These are phyloP conservation scores for Thamnophis sirtalis DNA, from an alignment of 2,113 vertebrate species.

Conservation along the genomic window DNA sequence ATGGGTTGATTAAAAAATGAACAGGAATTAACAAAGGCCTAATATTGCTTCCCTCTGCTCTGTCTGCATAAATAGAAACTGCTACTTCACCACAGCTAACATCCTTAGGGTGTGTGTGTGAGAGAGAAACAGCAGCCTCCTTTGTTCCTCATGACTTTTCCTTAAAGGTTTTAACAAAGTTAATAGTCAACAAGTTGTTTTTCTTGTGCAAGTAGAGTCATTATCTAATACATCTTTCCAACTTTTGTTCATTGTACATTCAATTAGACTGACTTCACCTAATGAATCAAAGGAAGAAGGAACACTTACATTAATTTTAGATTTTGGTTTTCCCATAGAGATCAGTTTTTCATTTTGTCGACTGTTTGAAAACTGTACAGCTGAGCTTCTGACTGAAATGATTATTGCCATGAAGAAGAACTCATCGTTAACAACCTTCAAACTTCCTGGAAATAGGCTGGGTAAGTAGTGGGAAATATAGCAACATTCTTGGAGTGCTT, in stretches of 20 bases:
- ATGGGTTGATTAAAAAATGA: not conserved
- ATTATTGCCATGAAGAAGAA: conserved; percentile 75
- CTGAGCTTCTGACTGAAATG: conserved; percentile 75
- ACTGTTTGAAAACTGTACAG: conserved; percentile 80
- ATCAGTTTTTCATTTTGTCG: conserved; percentile 84
- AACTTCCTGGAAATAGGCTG: conserved; percentile 84
- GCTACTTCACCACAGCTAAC: not conserved
- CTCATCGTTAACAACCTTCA: conserved; percentile 77
- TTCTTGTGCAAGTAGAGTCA: not conserved
- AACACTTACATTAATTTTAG: not conserved
- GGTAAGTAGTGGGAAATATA: conserved; percentile 65
- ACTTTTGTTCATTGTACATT: not conserved
- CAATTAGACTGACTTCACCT: not conserved
- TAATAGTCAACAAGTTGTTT: not conserved
- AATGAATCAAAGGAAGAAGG: not conserved
- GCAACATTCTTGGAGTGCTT: not conserved
- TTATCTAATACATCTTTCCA: not conserved
- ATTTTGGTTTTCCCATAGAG: conserved; percentile 67
- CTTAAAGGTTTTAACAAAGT: not conserved
- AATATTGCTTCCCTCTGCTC: not conserved
- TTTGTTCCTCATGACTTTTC: not conserved
- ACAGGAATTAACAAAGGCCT: not conserved
- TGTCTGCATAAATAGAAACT: not conserved
- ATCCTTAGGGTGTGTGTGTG: not conserved
- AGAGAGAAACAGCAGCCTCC: not conserved